Evolutionary conservation across 2,113 vertebrate genomes (phyloP), one percentile per base, ranked within the genome.

Genomic region (Scytalopus superciliaris): DNA sequence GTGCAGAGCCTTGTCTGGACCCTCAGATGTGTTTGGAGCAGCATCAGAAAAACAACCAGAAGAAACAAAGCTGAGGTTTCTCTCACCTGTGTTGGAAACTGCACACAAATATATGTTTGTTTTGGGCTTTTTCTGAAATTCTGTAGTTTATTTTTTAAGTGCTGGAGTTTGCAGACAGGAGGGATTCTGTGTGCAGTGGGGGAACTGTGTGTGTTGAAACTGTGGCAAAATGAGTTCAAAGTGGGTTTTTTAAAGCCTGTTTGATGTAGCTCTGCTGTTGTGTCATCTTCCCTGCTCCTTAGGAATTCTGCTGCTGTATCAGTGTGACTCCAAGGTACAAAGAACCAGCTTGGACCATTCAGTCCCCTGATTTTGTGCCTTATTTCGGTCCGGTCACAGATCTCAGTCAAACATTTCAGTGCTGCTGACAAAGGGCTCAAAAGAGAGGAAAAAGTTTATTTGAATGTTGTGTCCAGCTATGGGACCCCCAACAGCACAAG

Each of bases 1-100:
- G 35, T 80, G 64, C 78, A 81, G 79, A 76, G 52, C 49, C 87
- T 89, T 76, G 33, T 84, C 84, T 89, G 93, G 93, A 92, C 84
- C 28, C 42, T 45, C 27, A 14, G 70, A 7, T 9, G 6, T 35
- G 82, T 53, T 79, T 94, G 60, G 76, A 50, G 35, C 39, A 77
- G 68, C 88, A 80, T 91, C 90, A 89, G 52, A 47, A 87, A 49
- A 96, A 62, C 42, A 80, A 57, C 35, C 33, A 30, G n/a, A 47
- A 92, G 76, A 82, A 93, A 44, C 35, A 59, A 56, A 44, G 23
- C 64, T 84, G 93, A 75, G 9, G 3, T 80, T 84, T 78, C 50
- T 76, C 19, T 83, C 69, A 31, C 16, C 27, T 27, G 31, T 5
- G 27, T 55, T 56, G 25, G 49, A 77, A 55, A 68, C 57, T 57